Percentiles rank a stretch among this genome's conserved stretches.
These are phyloP conservation scores for Napeogenes sylphis DNA, from an alignment of 2,888 invertebrate genomes.

Conservation along the genomic window DNA sequence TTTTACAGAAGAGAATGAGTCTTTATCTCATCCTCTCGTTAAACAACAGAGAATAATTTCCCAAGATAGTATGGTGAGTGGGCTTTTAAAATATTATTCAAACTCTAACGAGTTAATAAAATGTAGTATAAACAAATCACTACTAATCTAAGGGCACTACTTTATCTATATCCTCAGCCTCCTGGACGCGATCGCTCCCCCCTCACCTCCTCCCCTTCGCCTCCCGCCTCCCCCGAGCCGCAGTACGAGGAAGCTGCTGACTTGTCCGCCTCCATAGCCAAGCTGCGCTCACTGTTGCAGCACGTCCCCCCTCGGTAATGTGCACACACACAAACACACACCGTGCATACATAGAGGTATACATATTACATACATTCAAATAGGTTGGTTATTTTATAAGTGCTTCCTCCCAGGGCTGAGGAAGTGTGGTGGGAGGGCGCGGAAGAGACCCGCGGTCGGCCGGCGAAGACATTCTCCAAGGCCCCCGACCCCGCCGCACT, in stretches of 20 bases:
- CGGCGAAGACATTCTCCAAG: conserved; percentile 58
- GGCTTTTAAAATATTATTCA: not conserved
- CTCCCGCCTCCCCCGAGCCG: conserved; percentile 80
- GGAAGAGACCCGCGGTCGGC: conserved; percentile 61
- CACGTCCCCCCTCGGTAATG: conserved; percentile 58
- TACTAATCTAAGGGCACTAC: too few species aligned
- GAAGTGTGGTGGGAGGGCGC: conserved; percentile 67
- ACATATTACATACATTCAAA: too few species aligned
- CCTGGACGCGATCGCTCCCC: conserved; percentile 20
- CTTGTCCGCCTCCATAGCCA: conserved; percentile 84
- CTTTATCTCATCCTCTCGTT: conserved; percentile 46
- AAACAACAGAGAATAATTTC: conserved; percentile 68
- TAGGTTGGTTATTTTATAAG: too few species aligned
- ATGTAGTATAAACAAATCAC: too few species aligned
- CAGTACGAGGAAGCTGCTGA: conserved; percentile 86
- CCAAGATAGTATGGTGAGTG: conserved; percentile 66
- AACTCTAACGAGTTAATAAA: too few species aligned
- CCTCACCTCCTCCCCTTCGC: conserved; percentile 19
- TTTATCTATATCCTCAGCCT: too few species aligned
- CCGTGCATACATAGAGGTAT: too few species aligned
- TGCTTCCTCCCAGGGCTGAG: conserved; percentile 30
- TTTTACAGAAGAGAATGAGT: conserved; percentile 49
- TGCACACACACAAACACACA: not conserved
- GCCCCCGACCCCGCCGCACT: conserved; percentile 63
- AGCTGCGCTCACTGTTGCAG: conserved; percentile 80